Evolutionary conservation across 53 echinoderm and acorn worm species (phyloP).

Genomic region (Luidia sarsii): DNA sequence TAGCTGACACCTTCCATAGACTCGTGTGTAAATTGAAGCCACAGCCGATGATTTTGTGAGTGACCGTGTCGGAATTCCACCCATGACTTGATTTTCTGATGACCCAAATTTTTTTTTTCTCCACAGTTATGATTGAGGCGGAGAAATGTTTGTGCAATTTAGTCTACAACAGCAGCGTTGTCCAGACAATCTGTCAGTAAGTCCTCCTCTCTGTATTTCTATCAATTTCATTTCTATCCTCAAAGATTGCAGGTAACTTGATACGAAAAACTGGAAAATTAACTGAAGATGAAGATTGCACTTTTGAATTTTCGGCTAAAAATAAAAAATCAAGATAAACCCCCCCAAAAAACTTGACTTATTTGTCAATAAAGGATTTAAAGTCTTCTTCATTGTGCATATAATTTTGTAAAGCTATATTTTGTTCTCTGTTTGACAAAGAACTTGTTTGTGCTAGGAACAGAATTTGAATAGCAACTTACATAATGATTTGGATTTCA

Average conservation of each 20-base stretch:
- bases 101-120: conserved; percentile 3
- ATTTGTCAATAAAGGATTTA: neutral
- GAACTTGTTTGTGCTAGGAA: neutral
- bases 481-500: no score
- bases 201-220: conserved; percentile 4
- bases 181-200: conserved; percentile 85
- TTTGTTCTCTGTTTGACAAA: neutral
- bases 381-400: neutral
- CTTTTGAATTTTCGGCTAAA: no score
- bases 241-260: no score
- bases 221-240: no score
- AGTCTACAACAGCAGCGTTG: conserved; percentile 74
- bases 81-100: no score
- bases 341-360: neutral
- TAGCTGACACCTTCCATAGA: no score
- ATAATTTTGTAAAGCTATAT: neutral
- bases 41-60: neutral
- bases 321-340: no score
- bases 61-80: no score
- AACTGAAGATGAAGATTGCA: no score
- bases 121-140: conserved; percentile 87
- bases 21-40: no score
- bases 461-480: no score
- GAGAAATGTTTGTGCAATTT: conserved; percentile 98
- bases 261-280: no score